Evolutionary conservation across 2,888 invertebrate genomes (phyloP), one percentile per base, ranked within the genome.

Genomic region (Temnothorax unifasciatus): DNA sequence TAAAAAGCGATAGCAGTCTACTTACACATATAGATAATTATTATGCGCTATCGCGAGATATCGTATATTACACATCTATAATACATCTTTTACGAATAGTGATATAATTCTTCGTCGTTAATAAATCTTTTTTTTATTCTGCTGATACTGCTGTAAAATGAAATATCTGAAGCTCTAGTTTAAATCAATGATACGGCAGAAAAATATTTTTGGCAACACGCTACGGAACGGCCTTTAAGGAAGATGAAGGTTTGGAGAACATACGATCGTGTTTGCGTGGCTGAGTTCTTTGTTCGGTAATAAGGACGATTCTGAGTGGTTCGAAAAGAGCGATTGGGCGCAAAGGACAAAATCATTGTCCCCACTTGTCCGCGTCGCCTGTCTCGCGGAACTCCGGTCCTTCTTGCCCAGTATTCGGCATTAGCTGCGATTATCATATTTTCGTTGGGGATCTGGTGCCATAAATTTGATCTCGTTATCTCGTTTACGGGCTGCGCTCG

Each of bases 381-480:
- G 75, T 38, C 74, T 61, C 82, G 79, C 84, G 71, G 73, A 76
- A 86, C 69, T 84, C 73, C 21, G 86, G 86, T 86, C 88, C 88
- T 88, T 87, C 88, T 89, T 85, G 90, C 90, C 59, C 83, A 74
- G 85, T 76, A 85, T 88, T 89, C 91, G 93, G 94, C 93, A 93
- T 94, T 94, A 93, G 93, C 92, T 88, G 92, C 92, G 94, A 94
- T 94, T 94, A 94, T 94, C 94, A 93, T 94, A 94, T 94, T 94
- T 94, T 93, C 92, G 93, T 93, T 91, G 91, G 89, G 91, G 92
- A 94, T 93, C 94, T 93, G 92, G 89, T 91, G 92, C 93, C 94
- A 94, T 95, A 95, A 95, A 95, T 95, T 95, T 94, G 94, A 94
- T 95, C 95, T 94, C 94, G 94, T 95, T 95, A 95, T 94, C 95